Evolutionary conservation across 2,113 vertebrate genomes (phyloP).

Genomic region (Ctenomys sociabilis): DNA sequence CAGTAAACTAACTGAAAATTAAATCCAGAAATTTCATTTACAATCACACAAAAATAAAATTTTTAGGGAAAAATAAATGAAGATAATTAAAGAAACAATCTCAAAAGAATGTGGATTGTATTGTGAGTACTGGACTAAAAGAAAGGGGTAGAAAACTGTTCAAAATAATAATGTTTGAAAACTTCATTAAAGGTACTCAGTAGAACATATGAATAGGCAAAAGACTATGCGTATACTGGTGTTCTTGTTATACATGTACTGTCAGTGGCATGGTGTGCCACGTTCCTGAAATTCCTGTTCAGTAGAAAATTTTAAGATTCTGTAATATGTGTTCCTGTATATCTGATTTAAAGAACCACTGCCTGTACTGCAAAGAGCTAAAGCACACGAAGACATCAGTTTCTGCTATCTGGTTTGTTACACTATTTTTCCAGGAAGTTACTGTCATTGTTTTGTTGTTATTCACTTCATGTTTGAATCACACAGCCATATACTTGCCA

Average conservation of each 20-base stretch:
- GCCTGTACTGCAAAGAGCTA: background rate
- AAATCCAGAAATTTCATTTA: background rate
- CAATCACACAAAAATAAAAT: background rate
- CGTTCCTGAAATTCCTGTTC: background rate
- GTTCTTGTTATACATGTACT: background rate
- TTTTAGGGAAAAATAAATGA: background rate
- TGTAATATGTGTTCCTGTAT: background rate
- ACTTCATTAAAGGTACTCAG: background rate
- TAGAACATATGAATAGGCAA: background rate
- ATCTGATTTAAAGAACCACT: background rate
- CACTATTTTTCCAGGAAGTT: background rate
- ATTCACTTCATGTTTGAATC: constrained; percentile 14
- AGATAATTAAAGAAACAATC: background rate
- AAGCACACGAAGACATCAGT: background rate
- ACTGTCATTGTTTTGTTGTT: background rate
- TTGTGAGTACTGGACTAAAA: background rate
- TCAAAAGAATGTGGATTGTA: background rate
- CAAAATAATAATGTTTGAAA: background rate
- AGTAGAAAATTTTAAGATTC: background rate
- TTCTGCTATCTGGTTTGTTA: background rate
- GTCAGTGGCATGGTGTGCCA: background rate
- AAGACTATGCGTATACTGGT: background rate
- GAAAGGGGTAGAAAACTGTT: background rate
- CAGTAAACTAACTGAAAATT: background rate
- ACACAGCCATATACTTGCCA: background rate